phyloP scores from a whole-genome alignment of 2,888 invertebrate species.

The Gari tellinella region DNA sequence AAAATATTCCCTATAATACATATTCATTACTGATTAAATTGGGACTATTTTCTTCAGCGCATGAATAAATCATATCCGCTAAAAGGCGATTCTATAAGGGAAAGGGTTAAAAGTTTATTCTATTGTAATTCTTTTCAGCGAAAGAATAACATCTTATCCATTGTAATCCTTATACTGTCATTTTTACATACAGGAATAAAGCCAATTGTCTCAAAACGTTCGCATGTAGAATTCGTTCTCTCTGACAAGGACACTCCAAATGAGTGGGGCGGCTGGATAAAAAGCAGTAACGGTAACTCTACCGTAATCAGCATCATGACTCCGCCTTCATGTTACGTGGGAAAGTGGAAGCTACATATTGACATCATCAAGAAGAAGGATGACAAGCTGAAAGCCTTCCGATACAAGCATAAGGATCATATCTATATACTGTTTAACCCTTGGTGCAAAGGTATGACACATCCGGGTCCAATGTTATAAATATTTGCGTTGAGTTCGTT shows the following conservation, averaged over 20 bases:
- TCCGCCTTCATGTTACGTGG: slow-evolving; percentile 71
- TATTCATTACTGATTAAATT: too few relatives aligned
- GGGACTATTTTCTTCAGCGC: too few relatives aligned
- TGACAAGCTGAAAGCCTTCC: slow-evolving; percentile 31
- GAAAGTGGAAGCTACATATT: slow-evolving; percentile 74
- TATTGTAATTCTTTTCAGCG: too few relatives aligned
- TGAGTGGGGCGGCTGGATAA: slow-evolving; percentile 73
- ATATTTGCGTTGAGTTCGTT: too few relatives aligned
- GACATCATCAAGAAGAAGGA: slow-evolving; percentile 66
- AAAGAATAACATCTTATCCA: too few relatives aligned
- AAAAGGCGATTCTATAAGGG: too few relatives aligned
- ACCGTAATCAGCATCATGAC: slow-evolving; percentile 66
- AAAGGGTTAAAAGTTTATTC: too few relatives aligned
- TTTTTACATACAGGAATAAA: slow-evolving; percentile 61
- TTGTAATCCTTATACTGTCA: background rate
- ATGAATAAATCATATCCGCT: too few relatives aligned
- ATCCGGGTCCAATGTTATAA: too few relatives aligned
- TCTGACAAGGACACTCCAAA: slow-evolving; percentile 66
- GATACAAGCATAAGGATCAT: slow-evolving; percentile 83
- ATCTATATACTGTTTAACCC: slow-evolving; percentile 93
- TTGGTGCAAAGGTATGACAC: slow-evolving; percentile 90
- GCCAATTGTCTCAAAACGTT: slow-evolving; percentile 71
- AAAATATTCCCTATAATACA: too few relatives aligned
- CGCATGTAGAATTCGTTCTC: slow-evolving; percentile 69
- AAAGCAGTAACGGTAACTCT: slow-evolving; percentile 32